Base-by-base conservation (phyloP, 1,140 invertebrate genomes). In the Varroa destructor region DNA sequence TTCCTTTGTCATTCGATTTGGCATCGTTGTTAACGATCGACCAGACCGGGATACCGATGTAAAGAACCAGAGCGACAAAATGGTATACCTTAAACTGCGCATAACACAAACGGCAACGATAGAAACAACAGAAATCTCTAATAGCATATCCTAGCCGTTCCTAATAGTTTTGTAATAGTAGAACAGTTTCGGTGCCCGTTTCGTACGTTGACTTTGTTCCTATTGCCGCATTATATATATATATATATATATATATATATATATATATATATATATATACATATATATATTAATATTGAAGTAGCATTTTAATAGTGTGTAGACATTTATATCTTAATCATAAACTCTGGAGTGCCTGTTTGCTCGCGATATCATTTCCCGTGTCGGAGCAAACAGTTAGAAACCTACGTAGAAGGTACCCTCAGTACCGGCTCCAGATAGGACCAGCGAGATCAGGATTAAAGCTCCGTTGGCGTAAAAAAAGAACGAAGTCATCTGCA, bases 61-160 rank as follows among this genome's bases (percentile, higher is more conserved):
- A 67, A 8, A 67, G 61, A 40, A 67, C 61, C 12, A 67, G 61
- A 67, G 61, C 61, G 40, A 67, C 61, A 37, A 67, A 67, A 37
- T 67, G 61, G 61, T 67, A 67, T 2, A 67, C 61, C 61, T 67
- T 67, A 37, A 67, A 67, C 61, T 67, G 61, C 40, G 40, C 40
- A 40, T 67, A 12, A 2, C 14, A 40, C 12, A 12, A 67, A 43
- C 14, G 14, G 2, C 12, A 67, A 67, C 25, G 25, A 25, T 25
- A 25, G 25, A 25, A 25, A 25, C 25, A 25, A 25, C 25, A 25
- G 25, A 25, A 25, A 25, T 25, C 25, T 25, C 25, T 25, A 25
- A 25, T 25, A 25, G 25, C 25, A 25, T 25, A 25, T 25, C 25
- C 25, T 25, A 25, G 25, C 25, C 25, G 25, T 25, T 25, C 25